These are phyloP conservation scores for Adineta ricciae DNA, from an alignment of 2,888 invertebrate species.

Conservation along the genomic window DNA sequence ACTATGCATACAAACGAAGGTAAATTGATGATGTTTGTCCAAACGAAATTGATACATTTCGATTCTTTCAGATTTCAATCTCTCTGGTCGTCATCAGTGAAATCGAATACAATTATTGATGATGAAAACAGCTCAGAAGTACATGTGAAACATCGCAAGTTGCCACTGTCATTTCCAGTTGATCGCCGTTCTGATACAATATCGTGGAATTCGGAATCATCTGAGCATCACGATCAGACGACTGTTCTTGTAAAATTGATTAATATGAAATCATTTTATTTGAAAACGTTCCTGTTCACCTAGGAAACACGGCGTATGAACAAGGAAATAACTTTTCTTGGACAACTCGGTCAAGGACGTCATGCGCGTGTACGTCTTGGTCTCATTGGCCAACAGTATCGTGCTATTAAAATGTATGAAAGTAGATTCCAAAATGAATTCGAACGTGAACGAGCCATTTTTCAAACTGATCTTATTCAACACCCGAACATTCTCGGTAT, in stretches of 20 bases:
- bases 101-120: not conserved
- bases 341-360: not conserved
- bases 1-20: not conserved
- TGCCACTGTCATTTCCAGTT: not conserved
- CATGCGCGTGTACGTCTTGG: not conserved
- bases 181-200: not conserved
- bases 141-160: not conserved
- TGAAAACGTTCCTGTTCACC: not conserved
- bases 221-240: not conserved
- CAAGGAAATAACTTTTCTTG: not conserved
- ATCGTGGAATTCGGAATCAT: not conserved
- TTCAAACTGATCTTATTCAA: not conserved
- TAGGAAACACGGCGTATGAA: not conserved
- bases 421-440: not conserved
- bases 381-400: not conserved
- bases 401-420: constrained; percentile 4
- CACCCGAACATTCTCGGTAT: not conserved
- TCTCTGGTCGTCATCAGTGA: not conserved
- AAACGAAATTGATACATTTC: not conserved
- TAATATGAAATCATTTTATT: not conserved
- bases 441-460: not conserved
- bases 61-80: not conserved
- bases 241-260: not conserved
- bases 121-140: not conserved
- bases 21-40: not conserved